These are phyloP conservation scores for Parauchenoglanis ngamensis DNA, from an alignment of 2,797 vertebrate genomes.

Conservation along the genomic window DNA sequence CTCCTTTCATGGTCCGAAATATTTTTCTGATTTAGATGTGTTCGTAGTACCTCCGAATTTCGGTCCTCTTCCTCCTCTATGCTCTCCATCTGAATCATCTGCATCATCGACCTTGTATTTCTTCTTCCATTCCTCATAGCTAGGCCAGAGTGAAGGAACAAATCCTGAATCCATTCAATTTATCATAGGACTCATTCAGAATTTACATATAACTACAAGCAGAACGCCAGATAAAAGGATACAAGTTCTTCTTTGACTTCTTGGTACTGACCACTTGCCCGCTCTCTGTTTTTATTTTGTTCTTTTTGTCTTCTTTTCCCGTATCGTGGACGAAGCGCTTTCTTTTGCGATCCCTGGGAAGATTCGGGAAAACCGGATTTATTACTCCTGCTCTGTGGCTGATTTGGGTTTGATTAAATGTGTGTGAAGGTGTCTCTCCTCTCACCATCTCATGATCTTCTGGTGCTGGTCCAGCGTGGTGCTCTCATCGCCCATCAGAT, in stretches of 20 bases:
- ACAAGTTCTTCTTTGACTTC: constrained; percentile 90
- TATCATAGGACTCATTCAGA: not conserved
- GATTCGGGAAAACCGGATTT: not conserved
- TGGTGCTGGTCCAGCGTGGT: constrained; percentile 79
- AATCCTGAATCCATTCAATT: not conserved
- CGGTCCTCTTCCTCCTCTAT: constrained; percentile 58
- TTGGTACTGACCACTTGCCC: constrained; percentile 82
- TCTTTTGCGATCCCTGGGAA: constrained; percentile 89
- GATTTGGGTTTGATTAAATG: not conserved
- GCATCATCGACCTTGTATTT: constrained; percentile 88
- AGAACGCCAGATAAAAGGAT: constrained; percentile 74
- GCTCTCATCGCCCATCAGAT: constrained; percentile 91
- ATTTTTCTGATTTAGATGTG: not conserved
- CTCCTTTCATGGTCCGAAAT: not conserved
- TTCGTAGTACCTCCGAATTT: constrained; percentile 44
- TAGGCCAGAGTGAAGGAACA: constrained; percentile 72
- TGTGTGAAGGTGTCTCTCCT: not conserved
- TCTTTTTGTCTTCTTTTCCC: constrained; percentile 85
- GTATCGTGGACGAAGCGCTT: constrained; percentile 88
- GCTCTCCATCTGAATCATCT: constrained; percentile 72
- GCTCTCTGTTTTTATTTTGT: constrained; percentile 85
- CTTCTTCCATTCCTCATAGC: constrained; percentile 98
- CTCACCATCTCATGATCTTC: constrained; percentile 89
- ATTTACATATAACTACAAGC: not conserved
- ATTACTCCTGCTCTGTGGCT: not conserved